Evolutionary conservation across 2,113 vertebrate genomes (phyloP), one percentile per base, ranked within the genome.

Genomic region (Aptenodytes patagonicus): DNA sequence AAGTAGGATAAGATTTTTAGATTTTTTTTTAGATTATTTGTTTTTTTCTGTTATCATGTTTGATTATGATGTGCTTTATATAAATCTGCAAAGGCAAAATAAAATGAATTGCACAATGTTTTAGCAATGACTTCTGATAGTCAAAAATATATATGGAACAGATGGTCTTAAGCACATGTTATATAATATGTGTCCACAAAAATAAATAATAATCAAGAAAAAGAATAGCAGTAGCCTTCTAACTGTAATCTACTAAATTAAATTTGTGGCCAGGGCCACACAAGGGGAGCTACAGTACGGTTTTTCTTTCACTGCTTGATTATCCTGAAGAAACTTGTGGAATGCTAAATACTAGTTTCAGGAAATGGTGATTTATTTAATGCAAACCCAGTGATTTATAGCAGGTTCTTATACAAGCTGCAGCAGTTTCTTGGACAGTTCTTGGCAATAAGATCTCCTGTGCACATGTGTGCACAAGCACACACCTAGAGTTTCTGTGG

Each of bases 391-490:
- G 20, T 60, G 57, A 61, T 60, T 83, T 86, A 34, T 68, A n/a
- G 11, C 19, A 83, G 64, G 14, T 32, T 71, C 32, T 76, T 94
- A 0, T 32, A 72, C 28, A 38, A n/a, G 44, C 62, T 90, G 16
- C 38, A 55, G 22, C 4, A 4, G n/a, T 55, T 85, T 46, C 66
- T 66, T 77, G 31, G 65, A 5, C 13, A 8, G 10, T 24, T 83
- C 24, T 79, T 83, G 58, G 21, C 60, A 42, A 28, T 61, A 65
- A 36, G 24, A 11, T 62, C 66, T 49, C 40, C 19, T 72, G 58
- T 44, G 32, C 47, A 7, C 5, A 0, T 10, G 11, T 18, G 2
- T 0, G 0, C 20, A 29, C 11, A 72, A 34, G 11, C 3, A 5
- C 13, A 31, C 14, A 17, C 17, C 3, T 25, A 46, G 42, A 44